Conservation (phyloP, 2,113 vertebrate genomes). For the Colistium nudipinnis region DNA sequence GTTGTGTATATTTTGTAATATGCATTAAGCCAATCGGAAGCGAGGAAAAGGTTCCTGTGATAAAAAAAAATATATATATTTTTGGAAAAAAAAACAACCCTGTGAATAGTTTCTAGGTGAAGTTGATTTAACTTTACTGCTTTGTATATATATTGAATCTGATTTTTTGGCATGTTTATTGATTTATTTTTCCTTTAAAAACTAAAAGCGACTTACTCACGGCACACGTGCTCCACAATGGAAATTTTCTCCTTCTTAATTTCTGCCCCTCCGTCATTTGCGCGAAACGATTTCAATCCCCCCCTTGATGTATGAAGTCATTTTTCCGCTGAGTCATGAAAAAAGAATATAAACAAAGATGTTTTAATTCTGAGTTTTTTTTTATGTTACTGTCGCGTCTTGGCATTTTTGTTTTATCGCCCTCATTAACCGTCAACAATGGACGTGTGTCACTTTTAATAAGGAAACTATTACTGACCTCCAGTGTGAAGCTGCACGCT, state of each 20-base stretch:
- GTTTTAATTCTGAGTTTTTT: conserved; percentile 16
- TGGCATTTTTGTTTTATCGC: conserved; percentile 24
- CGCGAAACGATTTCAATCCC: no score
- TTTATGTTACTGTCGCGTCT: conserved; percentile 28
- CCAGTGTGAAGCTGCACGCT: conserved; percentile 10
- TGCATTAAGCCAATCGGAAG: conserved; percentile 39
- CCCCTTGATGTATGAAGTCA: no score
- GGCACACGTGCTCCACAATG: no score
- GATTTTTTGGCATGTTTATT: no score
- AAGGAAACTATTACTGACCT: conserved; percentile 20
- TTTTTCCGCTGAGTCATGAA: conserved; percentile 23
- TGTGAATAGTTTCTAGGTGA: no score
- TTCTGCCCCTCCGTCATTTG: background rate
- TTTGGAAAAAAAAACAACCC: no score
- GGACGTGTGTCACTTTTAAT: conserved; percentile 26
- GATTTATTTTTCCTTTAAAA: no score
- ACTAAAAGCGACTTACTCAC: no score
- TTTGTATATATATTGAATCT: no score
- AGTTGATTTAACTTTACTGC: no score
- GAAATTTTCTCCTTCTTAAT: conserved; percentile 31
- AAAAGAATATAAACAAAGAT: conserved; percentile 37
- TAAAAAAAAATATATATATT: no score
- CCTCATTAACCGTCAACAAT: conserved; percentile 17
- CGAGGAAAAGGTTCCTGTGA: no score
- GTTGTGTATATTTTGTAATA: background rate